phyloP scores from a whole-genome alignment of 1,140 invertebrate species.

The Cyclargus thomasi region DNA sequence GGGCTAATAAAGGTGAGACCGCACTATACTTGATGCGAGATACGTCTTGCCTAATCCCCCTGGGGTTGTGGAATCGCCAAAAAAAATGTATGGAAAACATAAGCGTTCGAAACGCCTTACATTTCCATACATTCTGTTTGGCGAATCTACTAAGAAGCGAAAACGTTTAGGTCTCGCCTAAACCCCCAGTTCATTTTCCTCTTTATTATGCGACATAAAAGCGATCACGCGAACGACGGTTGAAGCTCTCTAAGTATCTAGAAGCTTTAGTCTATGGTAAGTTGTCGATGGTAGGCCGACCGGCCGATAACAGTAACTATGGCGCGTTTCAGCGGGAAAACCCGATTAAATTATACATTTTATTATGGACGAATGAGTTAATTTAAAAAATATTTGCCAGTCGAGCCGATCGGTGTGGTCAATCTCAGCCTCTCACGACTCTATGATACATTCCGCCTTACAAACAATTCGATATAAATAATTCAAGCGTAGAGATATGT shows the following conservation, averaged over 20 bases:
- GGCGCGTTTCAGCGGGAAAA: neutral
- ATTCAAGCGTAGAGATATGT: conserved; percentile 74
- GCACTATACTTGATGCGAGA: no score
- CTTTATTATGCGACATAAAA: no score
- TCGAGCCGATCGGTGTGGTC: neutral
- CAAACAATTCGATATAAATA: conserved; percentile 64
- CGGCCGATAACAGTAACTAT: neutral
- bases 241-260: conserved; percentile 19
- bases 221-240: conserved; percentile 27
- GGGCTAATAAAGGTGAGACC: no score
- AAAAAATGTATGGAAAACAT: no score
- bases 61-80: no score
- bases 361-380: neutral
- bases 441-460: conserved; percentile 56
- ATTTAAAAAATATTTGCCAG: neutral
- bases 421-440: conserved; percentile 30
- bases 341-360: neutral
- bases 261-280: neutral
- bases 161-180: no score
- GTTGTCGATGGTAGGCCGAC: neutral
- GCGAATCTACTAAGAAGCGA: no score
- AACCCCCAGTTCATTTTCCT: no score
- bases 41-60: no score
- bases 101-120: no score
- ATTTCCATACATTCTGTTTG: no score